Base-by-base conservation (phyloP, 2,113 vertebrate genomes). In the Rhinichthys klamathensis region DNA sequence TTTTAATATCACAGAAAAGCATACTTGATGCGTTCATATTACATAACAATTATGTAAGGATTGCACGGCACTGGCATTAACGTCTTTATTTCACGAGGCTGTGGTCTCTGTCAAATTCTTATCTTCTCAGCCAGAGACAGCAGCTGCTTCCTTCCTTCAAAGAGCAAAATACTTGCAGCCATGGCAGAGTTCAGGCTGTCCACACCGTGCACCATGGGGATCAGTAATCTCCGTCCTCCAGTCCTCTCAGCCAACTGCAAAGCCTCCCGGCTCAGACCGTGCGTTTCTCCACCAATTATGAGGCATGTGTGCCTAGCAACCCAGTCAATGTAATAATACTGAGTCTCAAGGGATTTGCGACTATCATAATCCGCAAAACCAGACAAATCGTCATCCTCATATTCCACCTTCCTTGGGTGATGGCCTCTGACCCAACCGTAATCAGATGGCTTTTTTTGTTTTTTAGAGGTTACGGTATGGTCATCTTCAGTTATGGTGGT, bases 101-200 rank as follows among this genome's bases (percentile, higher is more conserved):
- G n/a, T 78, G 32, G 15, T 69, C 51, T 54, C 32, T 15, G 25
- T 44, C 25, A 75, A 30, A 77, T 73, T 65, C 13, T 16, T 61
- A 90, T 88, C 77, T 73, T 89, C 74, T 54, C 87, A 83, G 90
- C 85, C 44, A 88, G 23, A 54, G 90, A 81, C 25, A 90, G 82
- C n/a, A 95, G 91, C 85, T 99, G 98, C 78, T 95, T 95, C 87
- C 92, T 96, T 65, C 95, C 98, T 88, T 99, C 98, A 15, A 99
- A 99, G 0, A 99, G 89, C 76, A 99, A 85, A 15, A 99, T 93
- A 85, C 94, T 96, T 2, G 97, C 95, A 0, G 98, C 97, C 90
- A 98, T 95, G 23, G 97, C 97, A 0, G 97, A 96, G 87, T 99
- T 99, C 80, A 99, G 82, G 89, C 98, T 99, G 90, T 99, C 96